Evolutionary conservation across 2,113 vertebrate genomes (phyloP).

Genomic region (Scophthalmus maximus): DNA sequence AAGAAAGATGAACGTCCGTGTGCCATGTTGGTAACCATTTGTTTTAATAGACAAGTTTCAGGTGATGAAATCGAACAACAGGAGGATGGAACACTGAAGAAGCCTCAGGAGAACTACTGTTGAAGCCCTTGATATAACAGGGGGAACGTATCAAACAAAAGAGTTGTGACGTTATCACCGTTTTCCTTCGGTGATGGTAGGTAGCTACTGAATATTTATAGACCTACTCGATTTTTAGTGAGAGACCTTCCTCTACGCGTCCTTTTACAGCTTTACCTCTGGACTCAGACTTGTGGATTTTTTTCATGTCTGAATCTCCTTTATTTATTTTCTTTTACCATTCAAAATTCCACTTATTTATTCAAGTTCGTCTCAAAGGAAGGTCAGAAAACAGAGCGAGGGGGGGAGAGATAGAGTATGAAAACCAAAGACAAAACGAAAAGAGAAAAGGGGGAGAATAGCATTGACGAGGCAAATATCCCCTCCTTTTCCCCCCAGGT

Average conservation of each 20-base stretch:
- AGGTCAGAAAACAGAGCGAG: conserved; percentile 35
- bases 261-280: conserved; percentile 25
- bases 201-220: conserved; percentile 31
- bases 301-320: conserved; percentile 38
- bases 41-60: conserved; percentile 51
- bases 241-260: conserved; percentile 24
- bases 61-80: conserved; percentile 34
- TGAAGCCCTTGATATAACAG: conserved; percentile 71
- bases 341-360: conserved; percentile 64
- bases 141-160: conserved; percentile 33
- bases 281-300: conserved; percentile 30
- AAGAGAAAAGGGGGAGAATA: conserved; percentile 58
- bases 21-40: conserved; percentile 30
- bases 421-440: conserved; percentile 53
- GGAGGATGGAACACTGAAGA: conserved; percentile 32
- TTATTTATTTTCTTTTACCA: conserved; percentile 23
- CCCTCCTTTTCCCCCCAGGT: conserved; percentile 73
- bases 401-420: conserved; percentile 40
- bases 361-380: conserved; percentile 40
- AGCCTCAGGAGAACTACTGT: conserved; percentile 56
- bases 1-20: conserved; percentile 28
- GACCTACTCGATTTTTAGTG: conserved; percentile 22
- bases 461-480: conserved; percentile 75
- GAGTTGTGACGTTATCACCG: conserved; percentile 17
- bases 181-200: conserved; percentile 31